These are phyloP conservation scores for Paramacrobiotus metropolitanus DNA, from an alignment of 1,140 invertebrate genomes.

Conservation along the genomic window DNA sequence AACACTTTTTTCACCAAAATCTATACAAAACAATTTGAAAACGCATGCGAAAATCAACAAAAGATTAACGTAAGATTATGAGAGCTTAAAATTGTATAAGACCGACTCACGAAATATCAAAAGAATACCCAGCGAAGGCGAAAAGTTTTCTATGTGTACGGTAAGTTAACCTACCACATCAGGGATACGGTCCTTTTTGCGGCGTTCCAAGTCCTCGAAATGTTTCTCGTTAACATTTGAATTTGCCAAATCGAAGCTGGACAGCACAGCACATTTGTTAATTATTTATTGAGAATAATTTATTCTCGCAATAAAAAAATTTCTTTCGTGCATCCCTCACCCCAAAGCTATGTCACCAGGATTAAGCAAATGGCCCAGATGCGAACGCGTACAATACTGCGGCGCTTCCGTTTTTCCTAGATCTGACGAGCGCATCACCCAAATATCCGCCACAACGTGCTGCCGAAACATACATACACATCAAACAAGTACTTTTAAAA, in stretches of 20 bases:
- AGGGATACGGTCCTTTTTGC: constrained; percentile 38
- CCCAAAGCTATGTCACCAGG: constrained; percentile 77
- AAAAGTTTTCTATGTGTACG: too few species aligned
- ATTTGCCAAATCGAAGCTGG: constrained; percentile 58
- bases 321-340: constrained; percentile 24
- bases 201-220: constrained; percentile 45
- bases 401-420: constrained; percentile 56
- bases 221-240: constrained; percentile 68
- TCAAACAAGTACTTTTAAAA: background rate
- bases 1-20: constrained; percentile 78
- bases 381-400: constrained; percentile 56
- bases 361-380: constrained; percentile 77
- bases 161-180: constrained; percentile 53
- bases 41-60: constrained; percentile 4
- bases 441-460: constrained; percentile 75
- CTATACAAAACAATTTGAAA: constrained; percentile 13
- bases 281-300: constrained; percentile 6
- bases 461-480: constrained; percentile 20
- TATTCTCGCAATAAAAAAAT: background rate
- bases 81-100: too few species aligned
- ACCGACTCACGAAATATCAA: too few species aligned
- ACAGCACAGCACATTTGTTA: constrained; percentile 13
- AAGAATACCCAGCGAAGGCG: too few species aligned
- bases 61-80: too few species aligned
- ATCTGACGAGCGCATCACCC: constrained; percentile 69